Percentiles rank a stretch among this genome's conserved stretches.
These are phyloP conservation scores for Galaxias olidus DNA, from an alignment of 2,797 vertebrate genomes.

Conservation along the genomic window DNA sequence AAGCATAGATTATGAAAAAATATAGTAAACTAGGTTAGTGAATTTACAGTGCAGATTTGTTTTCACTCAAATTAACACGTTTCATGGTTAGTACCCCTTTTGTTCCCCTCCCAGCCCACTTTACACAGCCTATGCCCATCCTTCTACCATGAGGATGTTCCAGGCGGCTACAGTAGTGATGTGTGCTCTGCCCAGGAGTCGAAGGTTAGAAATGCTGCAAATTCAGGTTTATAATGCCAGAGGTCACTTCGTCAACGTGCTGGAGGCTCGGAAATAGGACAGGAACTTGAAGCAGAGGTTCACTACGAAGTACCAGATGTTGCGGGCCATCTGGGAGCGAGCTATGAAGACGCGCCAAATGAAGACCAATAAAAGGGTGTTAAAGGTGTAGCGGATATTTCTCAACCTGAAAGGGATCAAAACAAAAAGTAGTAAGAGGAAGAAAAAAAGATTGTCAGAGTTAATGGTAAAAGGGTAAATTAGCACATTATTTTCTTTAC, in stretches of 20 bases:
- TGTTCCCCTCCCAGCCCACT: slow-evolving; percentile 18
- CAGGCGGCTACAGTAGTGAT: slow-evolving; percentile 25
- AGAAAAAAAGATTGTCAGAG: background rate
- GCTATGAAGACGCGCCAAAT: slow-evolving; percentile 95
- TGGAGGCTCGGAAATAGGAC: slow-evolving; percentile 92
- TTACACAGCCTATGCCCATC: background rate
- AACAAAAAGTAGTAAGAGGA: background rate
- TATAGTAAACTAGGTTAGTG: slow-evolving; percentile 25
- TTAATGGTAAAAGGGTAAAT: background rate
- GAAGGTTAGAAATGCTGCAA: slow-evolving; percentile 1
- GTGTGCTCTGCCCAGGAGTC: slow-evolving; percentile 21
- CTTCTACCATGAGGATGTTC: slow-evolving; percentile 32
- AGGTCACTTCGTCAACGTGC: slow-evolving; percentile 69
- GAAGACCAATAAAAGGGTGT: slow-evolving; percentile 87
- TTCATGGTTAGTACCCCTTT: slow-evolving; percentile 61
- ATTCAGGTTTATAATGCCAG: slow-evolving; percentile 20
- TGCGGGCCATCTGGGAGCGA: slow-evolving; percentile 91
- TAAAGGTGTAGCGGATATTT: slow-evolving; percentile 92
- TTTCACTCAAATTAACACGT: slow-evolving; percentile 48
- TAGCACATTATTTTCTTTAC: too few species aligned
- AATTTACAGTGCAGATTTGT: slow-evolving; percentile 38
- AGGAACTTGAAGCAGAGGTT: slow-evolving; percentile 96
- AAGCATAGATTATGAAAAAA: slow-evolving; percentile 29
- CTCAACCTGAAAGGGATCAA: slow-evolving; percentile 77
- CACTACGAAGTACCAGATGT: slow-evolving; percentile 96